Percentiles rank a stretch among this genome's conserved stretches.
phyloP scores from a whole-genome alignment of 1,140 invertebrate species.

The Heliothis subflexa region DNA sequence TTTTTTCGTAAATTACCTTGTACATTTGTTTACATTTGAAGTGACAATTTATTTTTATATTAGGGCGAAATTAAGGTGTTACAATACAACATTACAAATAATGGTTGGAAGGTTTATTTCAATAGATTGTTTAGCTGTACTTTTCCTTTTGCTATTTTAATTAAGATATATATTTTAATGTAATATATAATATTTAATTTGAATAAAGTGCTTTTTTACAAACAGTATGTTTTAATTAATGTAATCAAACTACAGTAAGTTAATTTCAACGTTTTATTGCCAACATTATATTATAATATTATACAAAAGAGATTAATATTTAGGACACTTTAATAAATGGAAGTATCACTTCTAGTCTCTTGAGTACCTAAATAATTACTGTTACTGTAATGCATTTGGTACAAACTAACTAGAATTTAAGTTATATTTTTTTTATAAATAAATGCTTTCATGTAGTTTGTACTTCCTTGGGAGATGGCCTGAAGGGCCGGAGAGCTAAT shows the following conservation, averaged over 20 bases:
- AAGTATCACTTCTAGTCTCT: constrained; percentile 55
- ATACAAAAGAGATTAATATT: constrained; percentile 59
- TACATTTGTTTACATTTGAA: constrained; percentile 63
- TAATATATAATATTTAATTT: constrained; percentile 86
- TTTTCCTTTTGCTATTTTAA: constrained; percentile 84
- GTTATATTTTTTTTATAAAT: constrained; percentile 51
- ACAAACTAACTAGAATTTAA: constrained; percentile 56
- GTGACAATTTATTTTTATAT: constrained; percentile 66
- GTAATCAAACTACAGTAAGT: constrained; percentile 36
- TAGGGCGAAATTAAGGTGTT: constrained; percentile 76
- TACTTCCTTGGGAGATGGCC: constrained; percentile 63
- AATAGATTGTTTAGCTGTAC: constrained; percentile 83
- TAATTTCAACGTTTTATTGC: constrained; percentile 63
- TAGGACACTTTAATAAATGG: constrained; percentile 49
- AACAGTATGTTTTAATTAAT: constrained; percentile 43
- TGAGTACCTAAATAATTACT: constrained; percentile 63
- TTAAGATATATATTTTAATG: constrained; percentile 86
- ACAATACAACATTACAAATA: constrained; percentile 61
- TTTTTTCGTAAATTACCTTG: constrained; percentile 62
- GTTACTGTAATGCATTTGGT: constrained; percentile 63
- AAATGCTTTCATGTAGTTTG: constrained; percentile 75
- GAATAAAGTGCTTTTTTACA: constrained; percentile 85
- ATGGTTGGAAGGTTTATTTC: constrained; percentile 81
- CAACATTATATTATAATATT: constrained; percentile 59
- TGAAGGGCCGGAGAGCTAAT: constrained; percentile 68